Evolutionary conservation across 30 jellyfish, hydroid and myxozoan species (phyloP), one percentile per base, ranked within the genome.

Genomic region (Cassiopea xamachana): DNA sequence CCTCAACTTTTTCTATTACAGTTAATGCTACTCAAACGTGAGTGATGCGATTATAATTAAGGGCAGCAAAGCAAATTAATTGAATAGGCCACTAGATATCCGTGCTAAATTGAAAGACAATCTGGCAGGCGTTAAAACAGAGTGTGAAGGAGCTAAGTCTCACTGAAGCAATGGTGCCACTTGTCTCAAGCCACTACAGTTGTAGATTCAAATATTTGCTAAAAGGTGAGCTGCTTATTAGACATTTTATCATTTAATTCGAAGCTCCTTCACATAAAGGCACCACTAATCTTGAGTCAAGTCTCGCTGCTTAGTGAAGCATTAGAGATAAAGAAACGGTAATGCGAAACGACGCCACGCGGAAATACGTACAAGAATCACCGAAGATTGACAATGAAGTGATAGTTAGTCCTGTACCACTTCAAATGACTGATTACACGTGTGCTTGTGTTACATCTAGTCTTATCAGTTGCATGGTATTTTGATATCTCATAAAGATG

Each of bases 271-370:
- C 73, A n/a, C 48, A 19, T 17, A 78, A 48, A 78, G 49, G 75
- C 87, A 17, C 7, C 74, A 19, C 15, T 2, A 48, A 49, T 19
- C 75, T 78, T 46, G 27, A 50, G 60, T 7, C 58, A 50, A 50
- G 87, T 48, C 45, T 78, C 45, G 13, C 74, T 10, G 87, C 87
- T 55, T 78, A 60, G 59, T 27, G 75, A 48, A 60, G 87, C 72
- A 78, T 78, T 78, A 78, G 87, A n/a, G 19, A 78, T 50, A 60
- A 78, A 78, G 72, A 7, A 50, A 10, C 48, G 45, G 50, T 78
- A 78, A 78, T 47, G 60, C 87, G 70, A 4, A 48, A 12, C 72
- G 87, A 78, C 87, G 87, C 87, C 87, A 78, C 80, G 80, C 80
- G 80, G 80, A 71, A 71, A 71, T 51, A 19, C 80, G 51, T 71